Evolutionary conservation across 2,797 vertebrate species (phyloP).

Genomic region (Liparis tanakae): DNA sequence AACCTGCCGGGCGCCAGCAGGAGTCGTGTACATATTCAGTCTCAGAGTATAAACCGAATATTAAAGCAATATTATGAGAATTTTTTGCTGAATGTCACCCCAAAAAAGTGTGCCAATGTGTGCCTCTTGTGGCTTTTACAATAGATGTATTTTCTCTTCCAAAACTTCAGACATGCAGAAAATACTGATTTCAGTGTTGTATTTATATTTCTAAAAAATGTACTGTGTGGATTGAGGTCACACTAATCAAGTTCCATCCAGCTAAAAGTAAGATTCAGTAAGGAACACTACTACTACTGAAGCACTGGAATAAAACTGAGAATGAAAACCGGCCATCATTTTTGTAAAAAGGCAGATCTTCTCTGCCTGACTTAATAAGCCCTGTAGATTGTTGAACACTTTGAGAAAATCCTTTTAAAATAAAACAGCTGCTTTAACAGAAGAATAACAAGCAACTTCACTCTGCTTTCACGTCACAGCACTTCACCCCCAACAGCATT

Average conservation of each 20-base stretch:
- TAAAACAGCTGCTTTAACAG: conserved; percentile 76
- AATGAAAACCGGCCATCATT: conserved; percentile 69
- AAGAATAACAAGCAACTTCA: conserved; percentile 75
- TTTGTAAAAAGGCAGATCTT: conserved; percentile 64
- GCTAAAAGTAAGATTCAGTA: conserved; percentile 22
- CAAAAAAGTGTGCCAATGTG: background rate
- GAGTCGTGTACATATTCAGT: conserved; percentile 50
- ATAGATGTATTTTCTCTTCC: conserved; percentile 14
- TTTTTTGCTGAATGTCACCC: conserved; percentile 15
- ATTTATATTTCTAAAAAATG: conserved; percentile 8
- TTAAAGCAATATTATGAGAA: conserved; percentile 27
- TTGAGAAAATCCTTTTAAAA: conserved; percentile 65
- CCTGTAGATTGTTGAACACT: conserved; percentile 66
- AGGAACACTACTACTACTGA: background rate
- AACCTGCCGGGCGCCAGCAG: conserved; percentile 38
- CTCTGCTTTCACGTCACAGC: conserved; percentile 77
- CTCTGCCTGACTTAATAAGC: conserved; percentile 74
- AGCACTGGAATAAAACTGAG: conserved; percentile 71
- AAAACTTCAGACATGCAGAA: conserved; percentile 23
- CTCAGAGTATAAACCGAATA: conserved; percentile 39
- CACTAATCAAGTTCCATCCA: conserved; percentile 23
- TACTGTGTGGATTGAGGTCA: conserved; percentile 7
- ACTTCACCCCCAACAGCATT: conserved; percentile 78
- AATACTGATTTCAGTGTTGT: conserved; percentile 21
- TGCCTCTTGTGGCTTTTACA: conserved; percentile 2